Conservation (phyloP, 2,797 vertebrate species). For the Chlorospingus flavigularis region DNA sequence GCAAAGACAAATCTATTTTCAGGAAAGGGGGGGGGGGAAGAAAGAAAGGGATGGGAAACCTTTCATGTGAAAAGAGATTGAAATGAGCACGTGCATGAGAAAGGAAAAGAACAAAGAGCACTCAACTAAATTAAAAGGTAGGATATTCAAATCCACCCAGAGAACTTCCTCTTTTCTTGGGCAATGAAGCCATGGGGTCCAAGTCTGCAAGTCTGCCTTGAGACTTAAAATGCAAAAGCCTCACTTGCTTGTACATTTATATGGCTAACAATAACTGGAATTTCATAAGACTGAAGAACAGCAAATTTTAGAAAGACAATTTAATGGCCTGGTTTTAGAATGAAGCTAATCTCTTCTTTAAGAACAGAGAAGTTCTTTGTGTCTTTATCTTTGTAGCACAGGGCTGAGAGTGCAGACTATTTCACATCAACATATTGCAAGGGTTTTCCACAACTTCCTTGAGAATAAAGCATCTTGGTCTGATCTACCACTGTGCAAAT, state of each 20-base stretch:
- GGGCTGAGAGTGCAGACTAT: background rate
- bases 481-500: background rate
- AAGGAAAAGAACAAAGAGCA: slow-evolving; percentile 29
- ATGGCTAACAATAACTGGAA: background rate
- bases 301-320: background rate
- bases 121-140: slow-evolving; percentile 44
- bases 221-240: background rate
- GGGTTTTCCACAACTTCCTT: background rate
- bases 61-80: slow-evolving; percentile 19
- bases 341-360: background rate
- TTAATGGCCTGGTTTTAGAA: background rate
- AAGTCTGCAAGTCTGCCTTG: background rate
- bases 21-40: slow-evolving; percentile 7
- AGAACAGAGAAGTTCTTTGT: background rate
- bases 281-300: background rate
- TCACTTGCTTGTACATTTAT: background rate
- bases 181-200: background rate
- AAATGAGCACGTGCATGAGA: slow-evolving; percentile 16
- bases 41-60: background rate
- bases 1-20: slow-evolving; percentile 12
- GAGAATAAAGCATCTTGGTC: background rate
- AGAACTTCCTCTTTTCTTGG: background rate
- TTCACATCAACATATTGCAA: background rate
- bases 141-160: background rate
- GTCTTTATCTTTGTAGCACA: background rate